Base-by-base conservation (phyloP, 2,888 invertebrate genomes). In the Cactoblastis cactorum region DNA sequence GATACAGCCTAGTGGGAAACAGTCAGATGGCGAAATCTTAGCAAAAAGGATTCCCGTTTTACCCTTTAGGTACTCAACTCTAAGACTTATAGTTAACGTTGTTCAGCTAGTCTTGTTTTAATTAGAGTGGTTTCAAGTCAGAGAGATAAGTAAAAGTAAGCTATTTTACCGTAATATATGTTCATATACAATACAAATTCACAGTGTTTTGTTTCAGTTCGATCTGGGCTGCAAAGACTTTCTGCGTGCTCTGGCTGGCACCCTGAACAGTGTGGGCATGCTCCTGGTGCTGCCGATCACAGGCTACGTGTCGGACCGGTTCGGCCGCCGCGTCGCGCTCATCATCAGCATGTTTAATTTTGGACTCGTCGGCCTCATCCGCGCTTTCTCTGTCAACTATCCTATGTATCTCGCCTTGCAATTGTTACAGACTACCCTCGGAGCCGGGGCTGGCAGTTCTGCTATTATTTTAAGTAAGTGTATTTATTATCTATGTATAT, bases 211-310 rank as follows among this genome's bases (percentile, higher is more conserved):
- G 62, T 82, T 83, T n/a, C 69, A 94, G 94, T 94, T 92, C 66
- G 83, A 90, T 59, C 74, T 94, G 2, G 92, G 92, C n/a, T 94
- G 94, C 59, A 89, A 92, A 51, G 90, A 92, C 55, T 95, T 94
- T 94, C 91, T 93, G 62, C 82, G 94, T 43, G 91, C 94, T 0
- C 69, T 95, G 56, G 92, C 94, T 3, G 95, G 95, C 1, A 94
- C 94, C 1, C 80, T 94, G 1, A 93, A 91, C 75, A 94, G 92
- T 62, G 78, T 93, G 39, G 95, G 94, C 1, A 93, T 93, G 47
- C 91, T 95, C 53, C 78, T 94, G 49, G 93, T 93, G 6, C 81
- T 94, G 52, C 93, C 94, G 0, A 78, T 94, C 53, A 91, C 93
- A 0, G 95, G 95, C 18, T 91, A 90, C 56, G 64, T 95, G 32